These are phyloP conservation scores for Ictalurus furcatus DNA, from an alignment of 2,113 vertebrate species.

Conservation along the genomic window DNA sequence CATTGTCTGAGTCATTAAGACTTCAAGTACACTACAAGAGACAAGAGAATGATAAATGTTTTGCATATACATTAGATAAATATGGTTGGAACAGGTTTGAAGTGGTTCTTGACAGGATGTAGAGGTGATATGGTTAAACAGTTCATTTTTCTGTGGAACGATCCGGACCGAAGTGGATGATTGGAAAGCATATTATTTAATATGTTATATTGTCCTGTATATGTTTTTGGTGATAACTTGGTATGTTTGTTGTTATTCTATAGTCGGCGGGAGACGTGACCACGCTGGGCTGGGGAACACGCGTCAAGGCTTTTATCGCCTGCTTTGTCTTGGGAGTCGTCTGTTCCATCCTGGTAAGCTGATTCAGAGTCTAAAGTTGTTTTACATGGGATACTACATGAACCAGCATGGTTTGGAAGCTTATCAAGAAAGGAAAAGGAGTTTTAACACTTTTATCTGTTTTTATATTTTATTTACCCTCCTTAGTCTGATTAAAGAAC, in stretches of 20 bases:
- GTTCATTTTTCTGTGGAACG: background rate
- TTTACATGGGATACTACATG: background rate
- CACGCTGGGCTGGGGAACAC: slow-evolving; percentile 69
- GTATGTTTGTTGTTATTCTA: background rate
- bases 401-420: background rate
- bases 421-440: too few relatives aligned
- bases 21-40: background rate
- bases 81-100: background rate
- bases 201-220: background rate
- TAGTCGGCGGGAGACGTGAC: slow-evolving; percentile 70
- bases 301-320: slow-evolving; percentile 71
- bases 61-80: background rate
- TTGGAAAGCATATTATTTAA: background rate
- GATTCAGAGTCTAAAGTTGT: background rate
- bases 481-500: background rate
- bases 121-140: background rate
- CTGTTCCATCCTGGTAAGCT: slow-evolving; percentile 70
- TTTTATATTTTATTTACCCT: background rate
- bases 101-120: background rate
- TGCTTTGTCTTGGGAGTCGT: slow-evolving; percentile 67
- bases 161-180: background rate
- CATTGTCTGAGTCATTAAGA: background rate
- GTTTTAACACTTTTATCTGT: too few relatives aligned
- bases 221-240: background rate
- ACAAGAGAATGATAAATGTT: background rate